phyloP scores from a whole-genome alignment of 1,140 invertebrate genomes.

The Branchinecta lindahli region DNA sequence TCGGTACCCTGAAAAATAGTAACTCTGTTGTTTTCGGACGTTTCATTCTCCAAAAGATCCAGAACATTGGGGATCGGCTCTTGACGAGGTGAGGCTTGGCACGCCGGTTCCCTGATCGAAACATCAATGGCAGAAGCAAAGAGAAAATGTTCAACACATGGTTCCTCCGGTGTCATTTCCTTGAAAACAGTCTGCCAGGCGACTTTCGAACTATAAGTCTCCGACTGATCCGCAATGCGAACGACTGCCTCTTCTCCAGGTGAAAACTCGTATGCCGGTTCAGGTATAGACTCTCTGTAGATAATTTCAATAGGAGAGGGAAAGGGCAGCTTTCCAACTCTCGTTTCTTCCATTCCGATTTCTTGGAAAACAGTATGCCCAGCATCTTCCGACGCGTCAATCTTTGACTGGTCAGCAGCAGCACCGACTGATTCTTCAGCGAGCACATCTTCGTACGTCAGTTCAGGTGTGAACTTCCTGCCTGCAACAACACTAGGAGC shows the following conservation, averaged over 20 bases:
- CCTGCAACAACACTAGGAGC: neutral
- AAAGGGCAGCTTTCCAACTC: too few relatives aligned
- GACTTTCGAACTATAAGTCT: too few relatives aligned
- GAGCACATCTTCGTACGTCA: too few relatives aligned
- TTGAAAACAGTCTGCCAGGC: neutral
- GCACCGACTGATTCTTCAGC: too few relatives aligned
- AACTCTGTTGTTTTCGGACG: neutral
- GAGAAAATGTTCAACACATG: too few relatives aligned
- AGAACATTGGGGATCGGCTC: neutral
- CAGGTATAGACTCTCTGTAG: too few relatives aligned
- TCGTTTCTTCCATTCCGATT: too few relatives aligned
- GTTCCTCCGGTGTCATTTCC: neutral
- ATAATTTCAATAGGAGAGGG: too few relatives aligned
- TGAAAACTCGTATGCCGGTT: neutral
- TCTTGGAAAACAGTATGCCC: too few relatives aligned
- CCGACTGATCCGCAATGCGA: neutral
- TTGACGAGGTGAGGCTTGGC: neutral
- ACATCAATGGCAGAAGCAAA: neutral
- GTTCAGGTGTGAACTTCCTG: too few relatives aligned
- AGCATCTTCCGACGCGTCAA: too few relatives aligned
- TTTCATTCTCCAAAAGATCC: neutral
- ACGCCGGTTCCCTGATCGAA: neutral
- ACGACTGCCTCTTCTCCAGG: neutral
- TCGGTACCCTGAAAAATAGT: neutral
- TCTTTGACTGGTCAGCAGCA: too few relatives aligned